Percentiles rank a stretch among this genome's conserved stretches.
These are phyloP conservation scores for Steinernema scapterisci DNA, from an alignment of 2,888 invertebrate species.

Conservation along the genomic window DNA sequence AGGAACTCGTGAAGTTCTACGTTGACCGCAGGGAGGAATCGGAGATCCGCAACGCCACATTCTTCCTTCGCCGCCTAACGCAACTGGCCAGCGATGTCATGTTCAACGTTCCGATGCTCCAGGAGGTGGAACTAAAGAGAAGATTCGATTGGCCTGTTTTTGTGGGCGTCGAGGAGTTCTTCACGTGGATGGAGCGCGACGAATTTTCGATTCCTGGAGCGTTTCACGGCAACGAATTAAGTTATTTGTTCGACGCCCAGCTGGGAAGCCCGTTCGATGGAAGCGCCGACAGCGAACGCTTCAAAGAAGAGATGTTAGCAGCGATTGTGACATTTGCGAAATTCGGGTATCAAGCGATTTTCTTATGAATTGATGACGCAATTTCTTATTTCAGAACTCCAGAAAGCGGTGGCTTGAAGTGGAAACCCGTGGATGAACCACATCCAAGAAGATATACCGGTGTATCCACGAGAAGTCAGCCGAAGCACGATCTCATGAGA, in stretches of 20 bases:
- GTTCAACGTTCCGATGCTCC: not conserved
- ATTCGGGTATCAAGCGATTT: not conserved
- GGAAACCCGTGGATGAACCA: not conserved
- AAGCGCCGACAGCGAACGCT: not conserved
- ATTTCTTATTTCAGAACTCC: not conserved
- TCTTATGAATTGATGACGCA: not conserved
- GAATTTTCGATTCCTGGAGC: not conserved
- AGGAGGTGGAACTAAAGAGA: not conserved
- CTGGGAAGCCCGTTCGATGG: not conserved
- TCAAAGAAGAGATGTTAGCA: not conserved
- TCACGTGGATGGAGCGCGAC: not conserved
- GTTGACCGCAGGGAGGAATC: not conserved
- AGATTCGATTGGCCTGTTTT: not conserved
- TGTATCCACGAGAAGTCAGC: not conserved
- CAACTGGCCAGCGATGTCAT: conserved; percentile 14
- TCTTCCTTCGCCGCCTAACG: not conserved
- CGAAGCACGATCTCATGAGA: not conserved
- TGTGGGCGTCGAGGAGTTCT: not conserved
- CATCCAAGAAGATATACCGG: not conserved
- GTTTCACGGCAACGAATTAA: not conserved
- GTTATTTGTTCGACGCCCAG: not conserved
- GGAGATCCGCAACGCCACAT: not conserved
- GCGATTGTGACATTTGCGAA: not conserved
- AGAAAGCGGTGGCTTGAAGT: not conserved
- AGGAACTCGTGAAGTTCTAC: not conserved